phyloP scores from a whole-genome alignment of 2,113 vertebrate species.

The Clarias batrachus region DNA sequence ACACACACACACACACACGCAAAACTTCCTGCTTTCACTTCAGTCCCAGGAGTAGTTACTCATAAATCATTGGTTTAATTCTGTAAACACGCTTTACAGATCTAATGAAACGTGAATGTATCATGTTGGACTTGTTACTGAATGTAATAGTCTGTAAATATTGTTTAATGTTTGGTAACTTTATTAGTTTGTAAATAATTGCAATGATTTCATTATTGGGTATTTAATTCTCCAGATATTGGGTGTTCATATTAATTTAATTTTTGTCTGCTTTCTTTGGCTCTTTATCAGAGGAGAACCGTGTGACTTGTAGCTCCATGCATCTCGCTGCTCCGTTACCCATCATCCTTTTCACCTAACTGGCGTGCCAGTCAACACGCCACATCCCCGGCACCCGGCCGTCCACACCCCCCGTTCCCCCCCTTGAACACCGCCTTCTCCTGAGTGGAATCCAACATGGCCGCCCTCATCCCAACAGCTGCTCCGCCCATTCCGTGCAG shows the following conservation, averaged over 20 bases:
- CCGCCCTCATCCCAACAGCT: rapidly evolving
- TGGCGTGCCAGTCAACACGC: not conserved
- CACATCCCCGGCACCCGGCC: not conserved
- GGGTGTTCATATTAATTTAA: not conserved
- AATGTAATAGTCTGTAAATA: too few relatives aligned
- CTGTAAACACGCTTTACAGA: too few relatives aligned
- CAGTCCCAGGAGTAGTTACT: too few relatives aligned
- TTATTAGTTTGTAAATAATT: not conserved
- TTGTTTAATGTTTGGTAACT: not conserved
- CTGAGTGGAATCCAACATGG: conserved; percentile 47
- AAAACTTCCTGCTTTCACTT: too few relatives aligned
- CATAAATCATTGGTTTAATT: too few relatives aligned
- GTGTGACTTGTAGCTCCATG: not conserved
- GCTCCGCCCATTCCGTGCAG: rapidly evolving
- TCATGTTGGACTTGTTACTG: not conserved
- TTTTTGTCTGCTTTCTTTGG: not conserved
- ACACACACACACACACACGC: too few relatives aligned
- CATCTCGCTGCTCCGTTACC: not conserved
- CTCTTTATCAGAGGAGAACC: not conserved
- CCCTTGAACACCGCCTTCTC: rapidly evolving
- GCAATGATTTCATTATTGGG: not conserved
- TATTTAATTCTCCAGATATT: not conserved
- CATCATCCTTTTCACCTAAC: not conserved
- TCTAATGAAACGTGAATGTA: too few relatives aligned
- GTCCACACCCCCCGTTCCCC: not conserved